Percentiles rank a stretch among this genome's conserved stretches.
These are phyloP conservation scores for Spodoptera littoralis DNA, from an alignment of 2,888 invertebrate genomes.

Conservation along the genomic window DNA sequence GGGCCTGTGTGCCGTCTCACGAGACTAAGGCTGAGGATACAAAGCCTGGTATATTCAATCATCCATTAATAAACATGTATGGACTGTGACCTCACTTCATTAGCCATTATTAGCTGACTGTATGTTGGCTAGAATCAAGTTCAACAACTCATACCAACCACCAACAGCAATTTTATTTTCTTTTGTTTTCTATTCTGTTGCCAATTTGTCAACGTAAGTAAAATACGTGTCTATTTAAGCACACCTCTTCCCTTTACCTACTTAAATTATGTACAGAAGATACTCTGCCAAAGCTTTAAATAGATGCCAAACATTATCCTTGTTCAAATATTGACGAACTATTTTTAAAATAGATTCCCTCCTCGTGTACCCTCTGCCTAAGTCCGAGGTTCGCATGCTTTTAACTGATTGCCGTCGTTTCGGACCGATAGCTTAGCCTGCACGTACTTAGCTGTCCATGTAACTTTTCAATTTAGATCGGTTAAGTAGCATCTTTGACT, in stretches of 20 bases:
- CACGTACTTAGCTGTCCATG: conserved; percentile 39
- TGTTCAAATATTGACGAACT: conserved; percentile 2
- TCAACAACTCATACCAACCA: too few species aligned
- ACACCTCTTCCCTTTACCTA: too few species aligned
- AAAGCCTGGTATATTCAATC: neutral
- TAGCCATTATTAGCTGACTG: too few species aligned
- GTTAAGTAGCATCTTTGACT: conserved; percentile 49
- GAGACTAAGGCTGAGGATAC: conserved; percentile 26
- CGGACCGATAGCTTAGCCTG: conserved; percentile 56
- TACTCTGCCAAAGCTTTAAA: neutral
- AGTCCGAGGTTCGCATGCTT: conserved; percentile 58
- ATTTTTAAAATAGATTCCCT: conserved; percentile 6
- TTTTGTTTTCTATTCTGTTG: too few species aligned
- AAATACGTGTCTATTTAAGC: too few species aligned
- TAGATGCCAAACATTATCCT: neutral
- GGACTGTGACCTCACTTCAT: too few species aligned
- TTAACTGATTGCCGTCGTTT: conserved; percentile 69
- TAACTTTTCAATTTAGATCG: conserved; percentile 54
- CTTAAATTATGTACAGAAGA: too few species aligned
- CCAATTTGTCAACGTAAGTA: too few species aligned
- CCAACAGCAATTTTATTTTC: too few species aligned
- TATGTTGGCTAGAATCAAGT: too few species aligned
- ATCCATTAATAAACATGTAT: too few species aligned
- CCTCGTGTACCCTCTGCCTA: conserved; percentile 36
- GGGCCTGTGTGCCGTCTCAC: conserved; percentile 31